Conservation (phyloP, 2,888 invertebrate genomes). For the Itoplectis maculator region DNA sequence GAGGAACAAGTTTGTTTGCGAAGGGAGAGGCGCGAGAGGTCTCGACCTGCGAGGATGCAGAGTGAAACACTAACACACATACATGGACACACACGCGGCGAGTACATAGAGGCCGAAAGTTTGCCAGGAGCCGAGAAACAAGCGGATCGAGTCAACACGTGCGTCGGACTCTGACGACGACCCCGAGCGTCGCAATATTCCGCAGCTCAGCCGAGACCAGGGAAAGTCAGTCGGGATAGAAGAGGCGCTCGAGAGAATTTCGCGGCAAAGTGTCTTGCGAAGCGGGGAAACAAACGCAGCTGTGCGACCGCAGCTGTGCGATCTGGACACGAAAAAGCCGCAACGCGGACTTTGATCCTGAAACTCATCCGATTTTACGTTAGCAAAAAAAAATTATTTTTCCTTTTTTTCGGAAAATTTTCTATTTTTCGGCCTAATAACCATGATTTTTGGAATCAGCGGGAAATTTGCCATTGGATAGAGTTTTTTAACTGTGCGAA, state of each 20-base stretch:
- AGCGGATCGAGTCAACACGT: slow-evolving; percentile 36
- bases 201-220: background rate
- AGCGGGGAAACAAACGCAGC: no score
- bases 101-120: slow-evolving; percentile 26
- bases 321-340: no score
- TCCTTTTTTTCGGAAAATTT: no score
- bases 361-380: no score
- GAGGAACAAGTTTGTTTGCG: background rate
- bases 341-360: no score
- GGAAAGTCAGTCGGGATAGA: background rate
- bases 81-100: no score
- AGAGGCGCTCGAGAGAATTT: slow-evolving; percentile 31
- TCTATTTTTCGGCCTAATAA: no score
- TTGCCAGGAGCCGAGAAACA: slow-evolving; percentile 21
- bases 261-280: slow-evolving; percentile 1
- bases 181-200: background rate
- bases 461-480: no score
- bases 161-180: slow-evolving; percentile 12
- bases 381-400: no score
- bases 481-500: no score
- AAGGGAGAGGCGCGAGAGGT: background rate
- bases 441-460: no score
- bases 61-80: background rate
- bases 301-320: background rate
- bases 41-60: background rate